Evolutionary conservation across 1,140 invertebrate species (phyloP).

Genomic region (Paracyclopina nana): DNA sequence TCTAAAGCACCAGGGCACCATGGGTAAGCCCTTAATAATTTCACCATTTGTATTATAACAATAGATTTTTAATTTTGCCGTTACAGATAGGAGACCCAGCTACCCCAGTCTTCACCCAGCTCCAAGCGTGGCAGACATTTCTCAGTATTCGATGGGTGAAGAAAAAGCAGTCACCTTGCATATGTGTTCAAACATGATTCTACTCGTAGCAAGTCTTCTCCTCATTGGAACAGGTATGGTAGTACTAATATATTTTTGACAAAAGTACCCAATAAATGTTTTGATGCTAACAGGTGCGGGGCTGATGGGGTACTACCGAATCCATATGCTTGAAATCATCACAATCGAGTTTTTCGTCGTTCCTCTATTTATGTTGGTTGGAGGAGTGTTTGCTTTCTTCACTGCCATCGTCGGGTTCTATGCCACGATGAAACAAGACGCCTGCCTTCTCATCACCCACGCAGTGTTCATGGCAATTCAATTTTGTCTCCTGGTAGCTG

Average conservation of each 20-base stretch:
- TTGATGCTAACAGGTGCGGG: conserved; percentile 5
- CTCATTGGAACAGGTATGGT: conserved; percentile 16
- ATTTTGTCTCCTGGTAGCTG: background rate
- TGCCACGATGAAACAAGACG: background rate
- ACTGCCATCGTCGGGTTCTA: conserved; percentile 9
- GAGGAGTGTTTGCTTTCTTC: conserved; percentile 1
- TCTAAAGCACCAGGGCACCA: too few species aligned
- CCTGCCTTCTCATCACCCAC: conserved; percentile 9
- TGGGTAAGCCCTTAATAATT: too few species aligned
- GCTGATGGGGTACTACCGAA: conserved; percentile 9
- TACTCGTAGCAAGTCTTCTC: conserved; percentile 2
- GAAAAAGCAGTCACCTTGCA: too few species aligned
- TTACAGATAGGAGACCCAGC: too few species aligned
- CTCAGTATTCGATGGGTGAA: too few species aligned
- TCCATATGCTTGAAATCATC: conserved; percentile 11
- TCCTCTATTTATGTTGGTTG: conserved; percentile 8
- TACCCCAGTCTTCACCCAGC: too few species aligned
- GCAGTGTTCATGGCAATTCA: conserved; percentile 6
- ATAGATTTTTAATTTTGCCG: too few species aligned
- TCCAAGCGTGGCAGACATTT: too few species aligned
- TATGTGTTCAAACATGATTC: background rate
- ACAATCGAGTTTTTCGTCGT: conserved; percentile 8
- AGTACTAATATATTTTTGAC: too few species aligned
- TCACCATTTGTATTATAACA: too few species aligned
- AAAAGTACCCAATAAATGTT: too few species aligned